phyloP scores from a whole-genome alignment of 2,888 invertebrate genomes.

The Beris morrisii region DNA sequence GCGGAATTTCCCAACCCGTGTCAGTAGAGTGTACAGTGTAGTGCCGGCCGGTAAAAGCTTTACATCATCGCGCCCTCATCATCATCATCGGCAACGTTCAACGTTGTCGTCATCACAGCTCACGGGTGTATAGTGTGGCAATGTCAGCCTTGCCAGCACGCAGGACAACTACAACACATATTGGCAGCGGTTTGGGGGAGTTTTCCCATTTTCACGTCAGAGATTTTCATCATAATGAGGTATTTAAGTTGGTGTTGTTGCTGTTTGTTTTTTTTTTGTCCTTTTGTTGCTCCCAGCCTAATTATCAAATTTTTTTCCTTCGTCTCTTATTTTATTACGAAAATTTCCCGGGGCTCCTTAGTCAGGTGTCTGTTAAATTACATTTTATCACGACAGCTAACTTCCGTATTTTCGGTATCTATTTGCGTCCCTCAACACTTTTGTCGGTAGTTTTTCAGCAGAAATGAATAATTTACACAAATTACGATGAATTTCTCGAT shows the following conservation, averaged over 20 bases:
- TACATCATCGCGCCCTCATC: constrained; percentile 2
- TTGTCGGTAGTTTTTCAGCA: no score
- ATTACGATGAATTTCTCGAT: no score
- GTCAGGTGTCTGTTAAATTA: neutral
- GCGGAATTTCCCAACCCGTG: no score
- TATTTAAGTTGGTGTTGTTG: constrained; percentile 5
- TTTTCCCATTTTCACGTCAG: neutral
- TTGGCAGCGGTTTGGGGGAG: constrained; percentile 21
- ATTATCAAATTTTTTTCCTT: constrained; percentile 3
- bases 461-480: no score
- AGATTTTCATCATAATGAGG: constrained; percentile 9
- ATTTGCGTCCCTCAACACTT: no score
- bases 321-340: neutral
- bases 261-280: constrained; percentile 1
- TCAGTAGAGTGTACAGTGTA: neutral
- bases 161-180: neutral
- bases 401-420: neutral
- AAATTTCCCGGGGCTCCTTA: neutral
- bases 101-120: neutral
- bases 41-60: constrained; percentile 29
- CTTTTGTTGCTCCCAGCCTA: neutral
- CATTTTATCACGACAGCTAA: constrained; percentile 1
- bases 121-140: constrained; percentile 6
- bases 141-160: constrained; percentile 18
- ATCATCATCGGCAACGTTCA: constrained; percentile 8